These are phyloP conservation scores for Eudemis profundana DNA, from an alignment of 2,888 invertebrate species.

Conservation along the genomic window DNA sequence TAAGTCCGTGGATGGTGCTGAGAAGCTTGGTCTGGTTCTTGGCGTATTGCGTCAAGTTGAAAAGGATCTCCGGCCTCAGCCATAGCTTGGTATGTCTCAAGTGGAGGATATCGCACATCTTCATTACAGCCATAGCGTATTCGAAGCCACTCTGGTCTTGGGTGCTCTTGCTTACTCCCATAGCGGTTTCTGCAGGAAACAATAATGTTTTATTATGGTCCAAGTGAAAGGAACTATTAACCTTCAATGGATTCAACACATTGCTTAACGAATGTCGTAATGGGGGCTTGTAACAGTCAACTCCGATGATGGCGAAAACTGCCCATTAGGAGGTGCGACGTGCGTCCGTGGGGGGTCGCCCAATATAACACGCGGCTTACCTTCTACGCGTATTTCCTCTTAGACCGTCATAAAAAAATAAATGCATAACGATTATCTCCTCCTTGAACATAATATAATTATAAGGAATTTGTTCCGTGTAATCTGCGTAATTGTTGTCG, in stretches of 20 bases:
- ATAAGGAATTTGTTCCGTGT: slow-evolving; percentile 40
- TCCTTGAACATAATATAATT: slow-evolving; percentile 30
- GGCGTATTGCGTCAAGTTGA: slow-evolving; percentile 90
- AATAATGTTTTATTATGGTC: slow-evolving; percentile 23
- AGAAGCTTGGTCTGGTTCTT: slow-evolving; percentile 90
- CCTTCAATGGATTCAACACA: slow-evolving; percentile 63
- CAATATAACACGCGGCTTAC: slow-evolving; percentile 57
- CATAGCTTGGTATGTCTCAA: slow-evolving; percentile 92
- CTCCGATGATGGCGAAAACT: slow-evolving; percentile 68
- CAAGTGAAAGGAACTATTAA: slow-evolving; percentile 61
- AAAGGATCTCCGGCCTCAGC: slow-evolving; percentile 91
- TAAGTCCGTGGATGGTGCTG: slow-evolving; percentile 91
- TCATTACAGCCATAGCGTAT: slow-evolving; percentile 95
- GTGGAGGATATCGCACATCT: slow-evolving; percentile 94
- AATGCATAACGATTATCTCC: slow-evolving; percentile 34
- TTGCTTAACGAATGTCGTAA: slow-evolving; percentile 67
- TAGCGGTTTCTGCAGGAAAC: slow-evolving; percentile 89
- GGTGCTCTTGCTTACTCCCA: slow-evolving; percentile 94
- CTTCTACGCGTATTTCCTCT: slow-evolving; percentile 35
- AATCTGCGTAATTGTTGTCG: slow-evolving; percentile 31
- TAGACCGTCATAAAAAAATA: slow-evolving; percentile 27
- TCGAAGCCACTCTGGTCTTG: slow-evolving; percentile 93
- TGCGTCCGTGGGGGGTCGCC: slow-evolving; percentile 76
- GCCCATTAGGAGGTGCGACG: slow-evolving; percentile 69
- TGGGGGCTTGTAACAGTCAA: slow-evolving; percentile 56